These are phyloP conservation scores for Pollicipes pollicipes DNA, from an alignment of 1,140 invertebrate species.

Conservation along the genomic window DNA sequence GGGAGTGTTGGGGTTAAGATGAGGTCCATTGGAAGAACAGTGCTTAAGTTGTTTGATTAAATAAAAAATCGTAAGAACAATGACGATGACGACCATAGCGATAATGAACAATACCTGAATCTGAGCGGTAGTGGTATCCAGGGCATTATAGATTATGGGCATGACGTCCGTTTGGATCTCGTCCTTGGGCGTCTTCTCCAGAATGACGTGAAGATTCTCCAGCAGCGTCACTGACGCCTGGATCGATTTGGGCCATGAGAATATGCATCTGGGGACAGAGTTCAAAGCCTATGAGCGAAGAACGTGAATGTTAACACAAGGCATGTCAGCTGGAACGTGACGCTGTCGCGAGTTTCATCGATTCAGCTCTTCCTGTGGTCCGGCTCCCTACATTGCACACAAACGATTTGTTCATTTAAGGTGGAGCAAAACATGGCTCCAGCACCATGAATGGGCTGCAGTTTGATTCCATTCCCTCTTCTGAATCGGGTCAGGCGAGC, in stretches of 20 bases:
- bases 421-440: too few species aligned
- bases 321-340: too few species aligned
- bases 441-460: too few species aligned
- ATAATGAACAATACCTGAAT: conserved; percentile 62
- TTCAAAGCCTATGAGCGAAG: not conserved
- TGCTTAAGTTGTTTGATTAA: too few species aligned
- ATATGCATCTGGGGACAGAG: not conserved
- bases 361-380: too few species aligned
- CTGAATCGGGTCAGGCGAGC: too few species aligned
- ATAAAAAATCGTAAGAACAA: conserved; percentile 67
- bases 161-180: conserved; percentile 64
- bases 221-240: conserved; percentile 76
- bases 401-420: too few species aligned
- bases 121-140: conserved; percentile 79
- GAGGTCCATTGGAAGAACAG: too few species aligned
- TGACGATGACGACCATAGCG: conserved; percentile 31
- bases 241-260: conserved; percentile 50
- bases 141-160: conserved; percentile 68
- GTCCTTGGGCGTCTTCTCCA: conserved; percentile 66
- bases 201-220: conserved; percentile 77
- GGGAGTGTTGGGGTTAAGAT: too few species aligned
- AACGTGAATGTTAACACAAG: not conserved
- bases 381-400: too few species aligned
- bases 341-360: too few species aligned
- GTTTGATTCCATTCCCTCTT: too few species aligned